Conservation (phyloP, 2,888 invertebrate genomes). For the Camponotus fellah region DNA sequence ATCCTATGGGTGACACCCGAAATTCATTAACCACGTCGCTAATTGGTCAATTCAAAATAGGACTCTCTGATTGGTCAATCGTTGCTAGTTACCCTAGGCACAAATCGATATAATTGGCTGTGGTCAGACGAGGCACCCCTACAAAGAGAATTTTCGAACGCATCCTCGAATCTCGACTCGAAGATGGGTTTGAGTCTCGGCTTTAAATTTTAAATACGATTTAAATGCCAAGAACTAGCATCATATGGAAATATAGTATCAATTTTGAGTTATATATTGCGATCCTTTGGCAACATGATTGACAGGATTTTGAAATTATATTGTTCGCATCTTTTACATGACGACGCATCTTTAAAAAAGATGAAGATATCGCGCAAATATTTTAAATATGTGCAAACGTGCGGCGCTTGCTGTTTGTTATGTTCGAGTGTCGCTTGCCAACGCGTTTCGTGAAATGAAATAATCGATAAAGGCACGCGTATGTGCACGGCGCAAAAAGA, state of each 20-base stretch:
- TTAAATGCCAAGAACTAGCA: not conserved
- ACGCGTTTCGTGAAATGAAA: slow-evolving; percentile 13
- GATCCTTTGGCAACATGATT: not conserved
- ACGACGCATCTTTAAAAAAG: not conserved
- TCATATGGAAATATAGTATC: not conserved
- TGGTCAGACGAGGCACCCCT: too few relatives aligned
- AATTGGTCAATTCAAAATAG: too few relatives aligned
- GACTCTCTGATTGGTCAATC: too few relatives aligned
- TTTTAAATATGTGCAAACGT: not conserved
- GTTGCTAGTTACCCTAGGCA: too few relatives aligned
- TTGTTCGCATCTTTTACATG: not conserved
- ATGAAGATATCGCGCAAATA: not conserved
- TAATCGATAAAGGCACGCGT: slow-evolving; percentile 13
- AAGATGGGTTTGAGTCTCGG: too few relatives aligned
- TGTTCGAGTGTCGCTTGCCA: slow-evolving; percentile 23
- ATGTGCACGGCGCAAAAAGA: not conserved
- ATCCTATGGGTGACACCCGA: too few relatives aligned
- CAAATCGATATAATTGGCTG: too few relatives aligned
- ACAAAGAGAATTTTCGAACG: too few relatives aligned
- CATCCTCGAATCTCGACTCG: too few relatives aligned
- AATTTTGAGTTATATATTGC: not conserved
- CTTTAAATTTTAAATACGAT: too few relatives aligned
- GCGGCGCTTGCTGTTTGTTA: slow-evolving; percentile 28
- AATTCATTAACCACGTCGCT: too few relatives aligned
- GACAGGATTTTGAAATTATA: not conserved